Base-by-base conservation (phyloP, 2,797 vertebrate species). In the Smutsia temminckii region DNA sequence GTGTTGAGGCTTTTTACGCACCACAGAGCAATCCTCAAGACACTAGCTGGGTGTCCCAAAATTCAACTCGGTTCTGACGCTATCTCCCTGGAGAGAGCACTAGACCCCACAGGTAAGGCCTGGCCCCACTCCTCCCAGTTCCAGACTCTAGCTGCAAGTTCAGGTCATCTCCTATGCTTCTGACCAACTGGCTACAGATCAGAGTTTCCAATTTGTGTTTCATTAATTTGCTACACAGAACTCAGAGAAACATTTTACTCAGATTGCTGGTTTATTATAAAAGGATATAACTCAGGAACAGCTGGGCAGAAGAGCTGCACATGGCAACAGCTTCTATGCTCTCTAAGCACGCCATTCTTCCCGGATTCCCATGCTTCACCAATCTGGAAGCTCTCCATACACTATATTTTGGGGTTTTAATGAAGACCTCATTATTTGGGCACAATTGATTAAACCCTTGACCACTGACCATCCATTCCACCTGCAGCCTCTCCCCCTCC, bases 341-440 rank as follows among this genome's bases (percentile, higher is more conserved):
- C 12, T 63, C 79, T 63, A 40, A 81, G 8, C 5, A 1, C 0
- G 23, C 5, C 0, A 0, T 17, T 34, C 25, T 69, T 25, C 71
- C 7, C 6, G 49, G 2, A 4, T 10, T 11, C 37, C 25, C 42
- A 21, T 6, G 53, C 0, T 21, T 49, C 25, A 49, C 3, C 5
- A 29, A 21, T 2, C 16, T 18, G 29, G 46, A 51, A 75, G 57
- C 27, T 51, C 57, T 13, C 46, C 12, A 12, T 51, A 49, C 18
- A 17, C 25, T 20, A 3, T 2, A 1, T 7, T 77, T 32, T 64
- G 12, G 16, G 17, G 57, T 51, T 20, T 61, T 51, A 49, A 32
- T 3, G 25, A 18, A 64, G 12, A 9, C 2, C 29, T 77, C 25
- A 77, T 77, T 11, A 32, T 72, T 34, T 6, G 14, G 25, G 10